These are phyloP conservation scores for Cheilosia pagana DNA, from an alignment of 2,888 invertebrate species.

Conservation along the genomic window DNA sequence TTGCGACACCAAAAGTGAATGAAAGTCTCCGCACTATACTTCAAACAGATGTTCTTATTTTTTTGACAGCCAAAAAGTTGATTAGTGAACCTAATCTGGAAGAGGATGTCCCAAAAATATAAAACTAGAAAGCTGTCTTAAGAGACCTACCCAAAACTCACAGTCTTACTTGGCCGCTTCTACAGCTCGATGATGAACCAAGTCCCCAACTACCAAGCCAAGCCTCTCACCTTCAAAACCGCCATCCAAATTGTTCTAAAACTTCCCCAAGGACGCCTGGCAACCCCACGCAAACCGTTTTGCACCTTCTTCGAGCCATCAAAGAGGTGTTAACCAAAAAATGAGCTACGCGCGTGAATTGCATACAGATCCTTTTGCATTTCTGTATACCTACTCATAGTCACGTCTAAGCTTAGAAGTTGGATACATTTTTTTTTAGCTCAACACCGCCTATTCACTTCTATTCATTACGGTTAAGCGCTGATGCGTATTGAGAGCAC, in stretches of 20 bases:
- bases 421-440: conserved; percentile 16
- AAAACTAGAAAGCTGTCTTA: too few relatives aligned
- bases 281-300: conserved; percentile 27
- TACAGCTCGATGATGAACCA: too few relatives aligned
- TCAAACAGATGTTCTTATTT: too few relatives aligned
- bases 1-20: too few relatives aligned
- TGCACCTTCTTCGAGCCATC: neutral
- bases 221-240: neutral
- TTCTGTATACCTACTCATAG: conserved; percentile 11
- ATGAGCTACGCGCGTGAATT: conserved; percentile 42
- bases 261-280: neutral
- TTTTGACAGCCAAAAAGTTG: too few relatives aligned
- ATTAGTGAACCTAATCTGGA: too few relatives aligned
- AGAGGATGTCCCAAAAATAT: too few relatives aligned
- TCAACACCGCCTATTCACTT: conserved; percentile 42
- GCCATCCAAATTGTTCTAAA: neutral
- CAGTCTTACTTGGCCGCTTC: too few relatives aligned
- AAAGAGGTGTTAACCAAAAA: conserved; percentile 50
- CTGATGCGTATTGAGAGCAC: conserved; percentile 71
- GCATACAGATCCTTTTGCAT: conserved; percentile 17
- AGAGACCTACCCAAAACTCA: too few relatives aligned
- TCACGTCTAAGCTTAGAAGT: conserved; percentile 37
- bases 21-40: too few relatives aligned
- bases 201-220: too few relatives aligned
- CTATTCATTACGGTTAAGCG: conserved; percentile 68